Percentiles rank a stretch among this genome's conserved stretches.
These are phyloP conservation scores for Leiothrix lutea DNA, from an alignment of 2,113 vertebrate species.

Conservation along the genomic window DNA sequence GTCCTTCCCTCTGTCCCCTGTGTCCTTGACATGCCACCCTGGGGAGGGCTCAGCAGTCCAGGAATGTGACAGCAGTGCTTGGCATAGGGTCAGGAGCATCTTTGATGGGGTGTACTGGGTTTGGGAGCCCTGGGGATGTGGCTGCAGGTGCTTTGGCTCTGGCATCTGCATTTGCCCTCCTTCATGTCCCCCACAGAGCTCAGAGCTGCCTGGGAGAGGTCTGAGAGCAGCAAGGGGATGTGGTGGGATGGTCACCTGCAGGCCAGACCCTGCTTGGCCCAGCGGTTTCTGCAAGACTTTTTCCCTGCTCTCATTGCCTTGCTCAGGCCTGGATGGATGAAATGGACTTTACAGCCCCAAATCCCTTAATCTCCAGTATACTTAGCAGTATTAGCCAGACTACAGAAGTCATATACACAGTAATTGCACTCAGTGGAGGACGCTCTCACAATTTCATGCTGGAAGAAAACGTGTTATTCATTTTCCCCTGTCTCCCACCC, in stretches of 20 bases:
- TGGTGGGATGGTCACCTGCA: background rate
- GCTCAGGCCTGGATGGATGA: background rate
- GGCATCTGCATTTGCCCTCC: rapidly evolving
- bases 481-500: slow-evolving; percentile 19
- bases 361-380: slow-evolving; percentile 61
- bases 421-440: slow-evolving; percentile 34
- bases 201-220: background rate
- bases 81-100: background rate
- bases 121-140: no score
- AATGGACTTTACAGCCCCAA: slow-evolving; percentile 23
- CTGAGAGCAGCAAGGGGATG: background rate
- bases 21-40: rapidly evolving
- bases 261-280: background rate
- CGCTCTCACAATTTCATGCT: background rate
- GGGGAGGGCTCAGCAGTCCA: background rate
- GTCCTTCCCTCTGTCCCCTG: background rate
- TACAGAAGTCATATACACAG: slow-evolving; percentile 27
- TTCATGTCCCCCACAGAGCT: rapidly evolving
- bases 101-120: rapidly evolving
- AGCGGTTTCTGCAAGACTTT: background rate
- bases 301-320: background rate
- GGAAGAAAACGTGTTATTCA: background rate
- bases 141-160: no score
- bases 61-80: background rate
- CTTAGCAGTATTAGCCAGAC: slow-evolving; percentile 61